Percentiles rank a stretch among this genome's conserved stretches.
phyloP scores from a whole-genome alignment of 2,888 invertebrate genomes.

The Tryphoninae sp. region DNA sequence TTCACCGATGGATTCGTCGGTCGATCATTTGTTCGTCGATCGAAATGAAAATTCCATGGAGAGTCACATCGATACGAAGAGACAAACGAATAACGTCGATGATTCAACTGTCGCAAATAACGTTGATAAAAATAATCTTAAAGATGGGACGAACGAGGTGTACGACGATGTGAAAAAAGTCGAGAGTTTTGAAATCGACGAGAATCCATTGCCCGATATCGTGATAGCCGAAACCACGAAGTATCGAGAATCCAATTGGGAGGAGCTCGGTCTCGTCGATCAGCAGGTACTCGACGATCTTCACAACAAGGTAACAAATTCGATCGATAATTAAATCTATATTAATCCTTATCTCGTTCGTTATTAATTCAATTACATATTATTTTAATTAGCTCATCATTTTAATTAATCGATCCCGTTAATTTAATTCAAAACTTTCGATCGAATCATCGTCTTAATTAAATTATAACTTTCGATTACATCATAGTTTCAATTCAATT shows the following conservation, averaged over 20 bases:
- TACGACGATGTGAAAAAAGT: not conserved
- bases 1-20: conserved; percentile 33
- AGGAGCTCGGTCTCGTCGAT: conserved; percentile 85
- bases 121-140: conserved; percentile 29
- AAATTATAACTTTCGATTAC: too few species aligned
- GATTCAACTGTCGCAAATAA: conserved; percentile 9
- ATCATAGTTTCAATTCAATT: not conserved
- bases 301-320: conserved; percentile 85
- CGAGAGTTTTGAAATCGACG: conserved; percentile 23
- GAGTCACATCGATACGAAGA: not conserved
- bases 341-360: not conserved
- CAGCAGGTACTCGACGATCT: conserved; percentile 85
- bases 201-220: conserved; percentile 36
- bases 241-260: conserved; percentile 82
- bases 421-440: not conserved
- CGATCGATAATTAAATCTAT: not conserved
- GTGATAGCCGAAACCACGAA: conserved; percentile 63
- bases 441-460: too few species aligned
- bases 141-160: not conserved
- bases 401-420: too few species aligned
- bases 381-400: not conserved
- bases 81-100: not conserved
- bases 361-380: not conserved
- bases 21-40: conserved; percentile 24
- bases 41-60: not conserved